Conservation (phyloP, 2,888 invertebrate genomes). For the Aphodius sticticus region DNA sequence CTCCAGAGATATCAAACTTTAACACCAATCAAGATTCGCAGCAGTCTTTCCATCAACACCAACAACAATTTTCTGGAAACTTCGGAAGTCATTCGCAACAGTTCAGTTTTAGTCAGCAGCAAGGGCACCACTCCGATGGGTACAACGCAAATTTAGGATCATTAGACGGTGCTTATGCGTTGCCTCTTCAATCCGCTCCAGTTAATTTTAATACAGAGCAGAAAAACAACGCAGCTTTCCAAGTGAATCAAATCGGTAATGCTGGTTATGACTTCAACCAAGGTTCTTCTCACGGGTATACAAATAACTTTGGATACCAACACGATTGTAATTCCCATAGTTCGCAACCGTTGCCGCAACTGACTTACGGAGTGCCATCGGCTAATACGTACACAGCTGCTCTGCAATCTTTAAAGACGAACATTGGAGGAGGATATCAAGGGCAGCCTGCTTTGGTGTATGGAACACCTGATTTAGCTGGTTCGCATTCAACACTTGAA, state of each 20-base stretch:
- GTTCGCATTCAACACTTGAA: constrained; percentile 52
- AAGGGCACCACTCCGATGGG: constrained; percentile 61
- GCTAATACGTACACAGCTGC: constrained; percentile 66
- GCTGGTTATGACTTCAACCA: constrained; percentile 22
- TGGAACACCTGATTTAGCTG: constrained; percentile 56
- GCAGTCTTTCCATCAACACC: background rate
- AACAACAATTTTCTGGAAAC: background rate
- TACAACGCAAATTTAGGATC: constrained; percentile 64
- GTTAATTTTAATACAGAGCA: constrained; percentile 27
- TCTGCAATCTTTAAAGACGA: constrained; percentile 63
- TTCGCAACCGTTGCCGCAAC: constrained; percentile 51
- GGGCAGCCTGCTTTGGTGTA: constrained; percentile 50
- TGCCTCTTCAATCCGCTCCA: constrained; percentile 51
- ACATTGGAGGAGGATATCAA: constrained; percentile 62
- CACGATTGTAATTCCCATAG: constrained; percentile 55
- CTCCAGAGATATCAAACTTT: constrained; percentile 41
- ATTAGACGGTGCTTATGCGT: constrained; percentile 63
- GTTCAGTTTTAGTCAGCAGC: background rate
- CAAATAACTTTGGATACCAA: constrained; percentile 34
- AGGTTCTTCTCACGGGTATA: constrained; percentile 28
- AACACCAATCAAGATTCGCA: constrained; percentile 43
- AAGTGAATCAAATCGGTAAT: constrained; percentile 17
- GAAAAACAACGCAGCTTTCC: constrained; percentile 14
- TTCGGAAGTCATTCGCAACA: background rate
- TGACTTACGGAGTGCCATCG: constrained; percentile 59